Evolutionary conservation across 1,140 invertebrate genomes (phyloP).

Genomic region (Pygmarrhopalites habei): DNA sequence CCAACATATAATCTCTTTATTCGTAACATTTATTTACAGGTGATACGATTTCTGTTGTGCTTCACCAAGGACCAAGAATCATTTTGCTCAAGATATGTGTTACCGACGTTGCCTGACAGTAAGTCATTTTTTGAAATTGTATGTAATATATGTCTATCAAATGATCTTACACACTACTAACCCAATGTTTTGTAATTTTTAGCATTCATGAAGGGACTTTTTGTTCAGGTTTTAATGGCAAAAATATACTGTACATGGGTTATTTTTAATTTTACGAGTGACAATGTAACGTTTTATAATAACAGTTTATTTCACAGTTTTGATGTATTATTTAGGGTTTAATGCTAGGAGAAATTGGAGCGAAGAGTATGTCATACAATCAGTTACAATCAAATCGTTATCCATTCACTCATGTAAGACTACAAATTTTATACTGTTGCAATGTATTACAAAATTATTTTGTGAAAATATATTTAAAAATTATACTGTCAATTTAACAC

Average conservation of each 20-base stretch:
- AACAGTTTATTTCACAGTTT: background rate
- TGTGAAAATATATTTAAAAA: too few relatives aligned
- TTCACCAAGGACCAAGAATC: constrained; percentile 30
- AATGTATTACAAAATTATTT: too few relatives aligned
- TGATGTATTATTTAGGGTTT: constrained; percentile 29
- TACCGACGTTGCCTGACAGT: constrained; percentile 34
- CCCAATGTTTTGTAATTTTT: too few relatives aligned
- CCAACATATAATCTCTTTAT: background rate
- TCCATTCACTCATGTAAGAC: constrained; percentile 36
- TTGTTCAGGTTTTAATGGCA: constrained; percentile 37
- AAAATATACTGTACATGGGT: background rate
- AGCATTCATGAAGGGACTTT: constrained; percentile 39
- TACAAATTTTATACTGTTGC: too few relatives aligned
- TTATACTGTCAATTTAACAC: too few relatives aligned
- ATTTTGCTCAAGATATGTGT: constrained; percentile 33
- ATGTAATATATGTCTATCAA: too few relatives aligned
- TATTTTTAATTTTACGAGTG: too few relatives aligned
- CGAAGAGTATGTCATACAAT: constrained; percentile 35
- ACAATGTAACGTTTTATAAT: too few relatives aligned
- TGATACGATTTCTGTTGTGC: constrained; percentile 36
- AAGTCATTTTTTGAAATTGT: too few relatives aligned
- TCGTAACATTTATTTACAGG: constrained; percentile 13
- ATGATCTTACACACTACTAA: too few relatives aligned
- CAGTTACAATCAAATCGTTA: constrained; percentile 31
- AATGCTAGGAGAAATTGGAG: constrained; percentile 31